Evolutionary conservation across 2,888 invertebrate genomes (phyloP).

Genomic region (Conistra vaccinii): DNA sequence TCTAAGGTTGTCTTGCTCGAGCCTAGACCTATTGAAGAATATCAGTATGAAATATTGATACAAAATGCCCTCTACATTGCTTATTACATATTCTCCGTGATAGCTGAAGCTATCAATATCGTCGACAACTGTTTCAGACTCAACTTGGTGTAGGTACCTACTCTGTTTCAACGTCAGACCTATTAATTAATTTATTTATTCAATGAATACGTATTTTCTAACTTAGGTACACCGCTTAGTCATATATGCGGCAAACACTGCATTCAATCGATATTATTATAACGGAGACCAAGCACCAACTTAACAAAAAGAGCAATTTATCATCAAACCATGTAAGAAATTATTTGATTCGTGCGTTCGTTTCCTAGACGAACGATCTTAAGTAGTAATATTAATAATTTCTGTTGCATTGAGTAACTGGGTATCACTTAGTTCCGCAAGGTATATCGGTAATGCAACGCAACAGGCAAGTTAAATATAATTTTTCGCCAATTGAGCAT

Average conservation of each 20-base stretch:
- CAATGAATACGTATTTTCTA: slow-evolving; percentile 25
- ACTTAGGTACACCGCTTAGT: slow-evolving; percentile 1
- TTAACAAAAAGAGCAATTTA: slow-evolving; percentile 39
- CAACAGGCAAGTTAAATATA: slow-evolving; percentile 59
- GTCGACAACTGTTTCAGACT: slow-evolving; percentile 14
- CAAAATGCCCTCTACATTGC: neutral
- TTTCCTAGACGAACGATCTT: slow-evolving; percentile 36
- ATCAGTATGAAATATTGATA: slow-evolving; percentile 23
- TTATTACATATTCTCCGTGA: slow-evolving; percentile 28
- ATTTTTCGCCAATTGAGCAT: slow-evolving; percentile 73
- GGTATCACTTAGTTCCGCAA: slow-evolving; percentile 69
- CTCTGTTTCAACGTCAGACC: slow-evolving; percentile 16
- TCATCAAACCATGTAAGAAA: slow-evolving; percentile 21
- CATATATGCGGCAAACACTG: slow-evolving; percentile 30
- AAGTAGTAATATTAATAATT: slow-evolving; percentile 40
- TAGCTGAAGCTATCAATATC: slow-evolving; percentile 15
- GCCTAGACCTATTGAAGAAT: neutral
- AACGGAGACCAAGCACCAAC: slow-evolving; percentile 8
- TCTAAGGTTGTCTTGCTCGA: slow-evolving; percentile 9
- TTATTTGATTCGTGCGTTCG: slow-evolving; percentile 25
- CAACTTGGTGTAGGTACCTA: neutral
- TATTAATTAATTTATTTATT: slow-evolving; percentile 30
- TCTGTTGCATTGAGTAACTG: slow-evolving; percentile 52
- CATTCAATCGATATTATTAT: slow-evolving; percentile 40
- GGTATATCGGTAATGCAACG: slow-evolving; percentile 55